phyloP scores from a whole-genome alignment of 2,113 vertebrate species.

The Indicator maculatus region DNA sequence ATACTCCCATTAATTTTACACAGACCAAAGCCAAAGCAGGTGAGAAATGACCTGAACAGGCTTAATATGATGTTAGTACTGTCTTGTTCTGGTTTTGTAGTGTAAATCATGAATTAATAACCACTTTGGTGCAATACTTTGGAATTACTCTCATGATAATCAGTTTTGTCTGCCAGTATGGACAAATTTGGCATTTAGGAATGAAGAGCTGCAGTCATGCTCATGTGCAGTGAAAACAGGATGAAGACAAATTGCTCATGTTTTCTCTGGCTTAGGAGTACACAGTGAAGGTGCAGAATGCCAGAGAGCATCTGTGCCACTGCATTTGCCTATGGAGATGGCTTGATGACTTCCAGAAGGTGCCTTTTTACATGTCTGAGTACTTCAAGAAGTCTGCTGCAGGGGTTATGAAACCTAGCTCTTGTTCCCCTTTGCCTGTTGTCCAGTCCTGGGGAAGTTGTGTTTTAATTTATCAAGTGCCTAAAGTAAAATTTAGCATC shows the following conservation, averaged over 20 bases:
- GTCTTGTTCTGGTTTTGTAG: not conserved
- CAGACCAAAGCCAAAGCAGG: not conserved
- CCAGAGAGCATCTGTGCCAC: not conserved
- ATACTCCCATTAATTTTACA: not conserved
- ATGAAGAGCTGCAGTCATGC: not conserved
- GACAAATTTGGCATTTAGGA: not conserved
- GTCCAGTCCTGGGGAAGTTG: not conserved
- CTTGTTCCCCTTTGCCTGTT: not conserved
- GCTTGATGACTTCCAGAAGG: not conserved
- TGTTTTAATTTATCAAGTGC: not conserved
- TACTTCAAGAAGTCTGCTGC: not conserved
- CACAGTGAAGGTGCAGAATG: not conserved
- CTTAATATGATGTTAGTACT: not conserved
- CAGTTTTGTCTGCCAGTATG: not conserved
- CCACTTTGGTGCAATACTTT: not conserved
- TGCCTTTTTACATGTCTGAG: constrained; percentile 20
- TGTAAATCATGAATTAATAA: not conserved
- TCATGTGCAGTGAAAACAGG: not conserved
- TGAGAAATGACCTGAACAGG: not conserved
- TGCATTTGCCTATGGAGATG: not conserved
- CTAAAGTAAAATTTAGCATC: not conserved
- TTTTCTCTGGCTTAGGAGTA: not conserved
- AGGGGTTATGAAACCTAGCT: not conserved
- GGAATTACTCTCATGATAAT: not conserved
- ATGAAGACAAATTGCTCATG: not conserved